Evolutionary conservation across 2,888 invertebrate genomes (phyloP).

Genomic region (Sphaerophoria rueppellii): DNA sequence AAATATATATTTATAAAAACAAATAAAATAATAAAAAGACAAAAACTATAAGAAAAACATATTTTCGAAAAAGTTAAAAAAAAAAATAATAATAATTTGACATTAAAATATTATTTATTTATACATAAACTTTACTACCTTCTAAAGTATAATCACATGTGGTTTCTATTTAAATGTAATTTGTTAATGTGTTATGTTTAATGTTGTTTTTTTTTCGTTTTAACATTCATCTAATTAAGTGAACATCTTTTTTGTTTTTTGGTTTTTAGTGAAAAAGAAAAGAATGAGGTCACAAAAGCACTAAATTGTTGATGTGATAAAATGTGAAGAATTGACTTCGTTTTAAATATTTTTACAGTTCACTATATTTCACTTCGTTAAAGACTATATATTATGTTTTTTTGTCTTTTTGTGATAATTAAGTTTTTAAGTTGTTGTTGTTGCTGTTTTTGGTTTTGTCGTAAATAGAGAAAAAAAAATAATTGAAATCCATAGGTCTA

Average conservation of each 20-base stretch:
- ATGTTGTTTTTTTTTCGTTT: conserved; percentile 6
- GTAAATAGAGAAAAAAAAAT: conserved; percentile 41
- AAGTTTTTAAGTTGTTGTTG: not conserved
- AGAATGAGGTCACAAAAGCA: not conserved
- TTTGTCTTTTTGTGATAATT: conserved; percentile 11
- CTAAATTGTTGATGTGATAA: conserved; percentile 30
- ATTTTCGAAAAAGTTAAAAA: not conserved
- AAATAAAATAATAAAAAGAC: conserved; percentile 4
- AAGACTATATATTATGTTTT: not conserved
- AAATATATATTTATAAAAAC: not conserved
- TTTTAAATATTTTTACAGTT: conserved; percentile 34
- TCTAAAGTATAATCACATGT: conserved; percentile 70
- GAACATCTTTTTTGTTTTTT: not conserved
- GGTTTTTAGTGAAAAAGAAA: conserved; percentile 16
- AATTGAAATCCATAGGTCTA: conserved; percentile 11
- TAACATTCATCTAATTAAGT: conserved; percentile 39
- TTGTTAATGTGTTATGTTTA: conserved; percentile 13
- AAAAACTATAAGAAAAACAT: conserved; percentile 25
- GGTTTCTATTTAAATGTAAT: conserved; percentile 44
- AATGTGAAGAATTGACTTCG: conserved; percentile 60
- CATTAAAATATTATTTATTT: conserved; percentile 17
- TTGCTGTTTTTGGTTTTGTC: not conserved
- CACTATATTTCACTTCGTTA: conserved; percentile 29
- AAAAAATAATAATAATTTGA: conserved; percentile 19
- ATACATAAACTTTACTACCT: conserved; percentile 42